These are phyloP conservation scores for Elanoides forficatus DNA, from an alignment of 2,113 vertebrate species.

Conservation along the genomic window DNA sequence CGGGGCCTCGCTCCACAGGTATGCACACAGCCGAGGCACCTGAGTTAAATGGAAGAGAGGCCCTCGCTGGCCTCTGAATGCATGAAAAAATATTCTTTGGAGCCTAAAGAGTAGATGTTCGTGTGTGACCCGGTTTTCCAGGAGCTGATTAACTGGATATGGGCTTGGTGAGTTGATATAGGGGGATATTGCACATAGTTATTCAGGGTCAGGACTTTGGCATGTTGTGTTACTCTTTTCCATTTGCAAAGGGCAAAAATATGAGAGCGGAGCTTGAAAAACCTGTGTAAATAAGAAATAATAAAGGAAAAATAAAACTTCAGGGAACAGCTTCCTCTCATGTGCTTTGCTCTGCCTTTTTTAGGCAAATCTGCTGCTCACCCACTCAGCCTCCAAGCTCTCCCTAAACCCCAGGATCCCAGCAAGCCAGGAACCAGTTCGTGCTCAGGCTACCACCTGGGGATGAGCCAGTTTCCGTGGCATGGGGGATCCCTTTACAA, in stretches of 20 bases:
- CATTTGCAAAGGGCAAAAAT: slow-evolving; percentile 3
- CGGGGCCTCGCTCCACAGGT: rapidly evolving
- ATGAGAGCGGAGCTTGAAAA: neutral
- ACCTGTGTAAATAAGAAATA: slow-evolving; percentile 48
- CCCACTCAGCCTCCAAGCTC: neutral
- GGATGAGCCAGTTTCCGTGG: neutral
- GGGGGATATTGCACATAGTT: neutral
- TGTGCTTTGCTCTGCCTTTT: slow-evolving; percentile 6
- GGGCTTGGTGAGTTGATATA: neutral
- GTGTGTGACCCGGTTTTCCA: neutral
- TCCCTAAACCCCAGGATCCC: neutral
- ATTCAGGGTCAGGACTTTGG: neutral
- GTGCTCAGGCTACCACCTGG: neutral
- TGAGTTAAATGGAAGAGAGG: neutral
- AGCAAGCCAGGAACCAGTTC: neutral
- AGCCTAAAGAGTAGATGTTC: neutral
- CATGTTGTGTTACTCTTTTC: neutral
- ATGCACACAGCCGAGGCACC: rapidly evolving
- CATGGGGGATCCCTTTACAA: neutral
- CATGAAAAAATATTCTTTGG: neutral
- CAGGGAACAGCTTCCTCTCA: neutral
- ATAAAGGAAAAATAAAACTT: slow-evolving; percentile 38
- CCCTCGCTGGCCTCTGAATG: neutral
- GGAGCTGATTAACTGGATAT: neutral
- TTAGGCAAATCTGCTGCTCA: slow-evolving; percentile 36